phyloP scores from a whole-genome alignment of 2,797 vertebrate genomes.

The Platyrinchus mystaceus region DNA sequence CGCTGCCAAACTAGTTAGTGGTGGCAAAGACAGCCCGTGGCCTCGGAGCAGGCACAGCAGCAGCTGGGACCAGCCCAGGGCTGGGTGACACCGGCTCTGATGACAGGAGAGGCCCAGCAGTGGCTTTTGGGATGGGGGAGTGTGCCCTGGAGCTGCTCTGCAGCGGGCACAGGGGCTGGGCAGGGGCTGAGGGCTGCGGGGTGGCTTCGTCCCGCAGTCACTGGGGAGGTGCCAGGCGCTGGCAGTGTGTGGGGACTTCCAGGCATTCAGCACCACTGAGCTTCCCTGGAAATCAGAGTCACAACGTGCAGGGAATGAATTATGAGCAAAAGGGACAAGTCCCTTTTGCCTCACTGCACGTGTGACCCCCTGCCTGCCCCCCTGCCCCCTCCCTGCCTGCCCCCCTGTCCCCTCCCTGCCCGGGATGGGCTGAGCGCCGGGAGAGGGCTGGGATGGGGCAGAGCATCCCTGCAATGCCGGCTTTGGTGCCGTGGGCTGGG shows the following conservation, averaged over 20 bases:
- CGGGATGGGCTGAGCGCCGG: background rate
- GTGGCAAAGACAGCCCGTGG: background rate
- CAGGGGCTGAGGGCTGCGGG: background rate
- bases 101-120: fast-evolving
- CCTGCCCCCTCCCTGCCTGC: background rate
- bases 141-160: fast-evolving
- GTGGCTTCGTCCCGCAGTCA: background rate
- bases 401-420: no score
- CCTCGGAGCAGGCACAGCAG: fast-evolving
- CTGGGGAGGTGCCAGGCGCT: background rate
- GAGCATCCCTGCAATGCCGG: background rate
- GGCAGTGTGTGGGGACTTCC: background rate
- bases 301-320: fast-evolving
- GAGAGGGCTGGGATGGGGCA: background rate
- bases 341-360: fast-evolving
- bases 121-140: background rate
- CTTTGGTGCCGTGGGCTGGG: background rate
- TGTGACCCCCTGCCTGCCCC: background rate
- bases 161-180: fast-evolving
- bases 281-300: background rate
- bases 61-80: fast-evolving
- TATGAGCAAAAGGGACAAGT: fast-evolving
- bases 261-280: background rate
- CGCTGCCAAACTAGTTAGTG: fast-evolving
- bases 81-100: fast-evolving